Evolutionary conservation across 2,888 invertebrate species (phyloP), one percentile per base, ranked within the genome.

Genomic region (Quadroppia sp.): DNA sequence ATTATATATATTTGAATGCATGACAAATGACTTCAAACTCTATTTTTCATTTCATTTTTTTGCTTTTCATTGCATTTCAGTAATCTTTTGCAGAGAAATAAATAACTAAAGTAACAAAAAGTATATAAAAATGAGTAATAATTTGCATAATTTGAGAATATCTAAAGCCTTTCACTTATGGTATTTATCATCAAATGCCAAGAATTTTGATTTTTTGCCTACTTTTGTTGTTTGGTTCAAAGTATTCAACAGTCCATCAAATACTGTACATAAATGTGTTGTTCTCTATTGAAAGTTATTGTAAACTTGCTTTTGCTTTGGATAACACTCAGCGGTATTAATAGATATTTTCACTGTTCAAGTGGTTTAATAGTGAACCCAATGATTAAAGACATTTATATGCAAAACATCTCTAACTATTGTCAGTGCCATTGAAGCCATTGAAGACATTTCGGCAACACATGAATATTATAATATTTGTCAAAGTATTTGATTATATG

Each of bases 301-400:
- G 61, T 61, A 61, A 61, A 61, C 32, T 32, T 61, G 2, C 61
- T 32, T 61, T 61, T 15, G 30, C 9, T 61, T 56, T 36, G 36
- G n/a, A n/a, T 36, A 36, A 36, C 36, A n/a, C n/a, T n/a, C n/a
- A n/a, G n/a, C n/a, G n/a, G n/a, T 56, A 56, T 56, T 56, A 56
- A 56, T 56, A 23, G 56, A 25, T 28, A 28, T 13, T 28, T n/a
- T 4, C 20, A n/a, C 2, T 45, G 11, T 53, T 61, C 32, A 61
- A 61, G 32, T 61, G n/a, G n/a, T 61, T 61, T 61, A 61, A 61
- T 61, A 61, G 32, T 36, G 28, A 61, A 28, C 15, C 15, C 17
- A 30, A 17, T 61, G 7, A 61, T 61, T 17, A 30, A 61, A 30
- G 17, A 17, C 20, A 56, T 28, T 32, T 20, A 61, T 61, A 61